Evolutionary conservation across 2,113 vertebrate species (phyloP).

Genomic region (Chlamydotis undulata): DNA sequence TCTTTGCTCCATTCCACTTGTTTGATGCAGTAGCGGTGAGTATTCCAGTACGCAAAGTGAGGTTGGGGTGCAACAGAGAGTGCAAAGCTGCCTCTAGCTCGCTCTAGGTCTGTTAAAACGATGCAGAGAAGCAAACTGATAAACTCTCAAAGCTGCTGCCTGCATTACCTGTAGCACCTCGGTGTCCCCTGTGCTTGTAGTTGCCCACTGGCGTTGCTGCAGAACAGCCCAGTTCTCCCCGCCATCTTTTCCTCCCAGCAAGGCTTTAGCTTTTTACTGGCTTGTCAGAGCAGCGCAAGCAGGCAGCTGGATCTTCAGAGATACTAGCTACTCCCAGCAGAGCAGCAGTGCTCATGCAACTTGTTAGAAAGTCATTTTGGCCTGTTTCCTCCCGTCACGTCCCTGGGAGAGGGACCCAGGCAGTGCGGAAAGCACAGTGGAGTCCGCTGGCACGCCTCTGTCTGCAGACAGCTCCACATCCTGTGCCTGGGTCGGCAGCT

Average conservation of each 20-base stretch:
- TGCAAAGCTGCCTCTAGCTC: background rate
- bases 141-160: background rate
- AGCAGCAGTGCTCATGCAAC: background rate
- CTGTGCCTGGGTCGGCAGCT: background rate
- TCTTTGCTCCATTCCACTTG: constrained; percentile 69
- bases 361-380: background rate
- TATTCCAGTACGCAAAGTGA: background rate
- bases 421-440: background rate
- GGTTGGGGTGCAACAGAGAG: background rate
- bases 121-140: background rate
- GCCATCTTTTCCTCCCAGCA: background rate
- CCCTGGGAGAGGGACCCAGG: background rate
- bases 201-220: background rate
- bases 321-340: background rate
- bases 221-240: background rate
- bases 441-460: background rate
- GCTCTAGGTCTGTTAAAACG: background rate
- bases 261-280: background rate
- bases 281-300: background rate
- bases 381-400: background rate
- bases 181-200: background rate
- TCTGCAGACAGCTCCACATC: background rate
- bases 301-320: background rate
- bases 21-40: constrained; percentile 76
- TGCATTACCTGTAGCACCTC: background rate